phyloP scores from a whole-genome alignment of 2,888 invertebrate species.

The Torymus texanus region DNA sequence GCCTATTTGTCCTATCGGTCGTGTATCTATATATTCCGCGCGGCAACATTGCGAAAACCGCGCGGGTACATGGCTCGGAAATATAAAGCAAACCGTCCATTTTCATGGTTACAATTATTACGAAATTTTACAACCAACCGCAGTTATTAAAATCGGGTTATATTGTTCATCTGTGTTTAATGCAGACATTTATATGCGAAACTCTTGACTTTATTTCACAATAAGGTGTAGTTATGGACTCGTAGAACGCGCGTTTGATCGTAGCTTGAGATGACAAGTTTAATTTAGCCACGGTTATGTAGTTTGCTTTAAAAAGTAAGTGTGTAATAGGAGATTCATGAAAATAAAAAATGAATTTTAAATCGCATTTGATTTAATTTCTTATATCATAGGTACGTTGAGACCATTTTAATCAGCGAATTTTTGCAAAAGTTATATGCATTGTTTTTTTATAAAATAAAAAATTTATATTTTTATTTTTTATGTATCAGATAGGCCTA shows the following conservation, averaged over 20 bases:
- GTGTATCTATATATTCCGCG: conserved; percentile 47
- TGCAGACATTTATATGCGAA: conserved; percentile 40
- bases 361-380: too few relatives aligned
- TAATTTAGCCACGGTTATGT: background rate
- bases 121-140: conserved; percentile 41
- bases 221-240: conserved; percentile 13
- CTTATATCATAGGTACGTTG: too few relatives aligned
- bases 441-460: too few relatives aligned
- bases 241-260: background rate
- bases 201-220: conserved; percentile 46
- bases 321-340: too few relatives aligned
- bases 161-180: conserved; percentile 50
- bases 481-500: too few relatives aligned
- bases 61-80: background rate
- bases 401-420: too few relatives aligned
- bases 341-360: too few relatives aligned
- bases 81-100: conserved; percentile 27
- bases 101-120: conserved; percentile 43
- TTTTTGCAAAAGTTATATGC: too few relatives aligned
- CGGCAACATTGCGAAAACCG: conserved; percentile 45
- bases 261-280: conserved; percentile 25
- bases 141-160: conserved; percentile 34
- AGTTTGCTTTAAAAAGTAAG: background rate
- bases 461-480: too few relatives aligned
- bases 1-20: conserved; percentile 47